Base-by-base conservation (phyloP, 2,113 vertebrate genomes). In the Tylochromis polylepis region DNA sequence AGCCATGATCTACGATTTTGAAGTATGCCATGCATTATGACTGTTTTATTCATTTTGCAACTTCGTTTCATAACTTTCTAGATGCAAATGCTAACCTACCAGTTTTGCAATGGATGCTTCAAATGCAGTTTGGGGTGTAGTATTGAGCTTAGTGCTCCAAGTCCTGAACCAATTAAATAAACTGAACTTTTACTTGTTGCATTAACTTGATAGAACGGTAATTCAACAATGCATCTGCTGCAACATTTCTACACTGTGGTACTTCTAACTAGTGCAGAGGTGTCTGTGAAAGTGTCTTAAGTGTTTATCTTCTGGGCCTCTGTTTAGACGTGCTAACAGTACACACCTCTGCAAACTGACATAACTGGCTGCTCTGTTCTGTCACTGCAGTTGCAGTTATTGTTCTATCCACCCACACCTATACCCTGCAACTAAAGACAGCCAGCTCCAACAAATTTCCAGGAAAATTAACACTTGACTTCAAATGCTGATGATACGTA, bases 261-360 rank as follows among this genome's bases (percentile, higher is more conserved):
- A 11, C 51, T 31, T 27, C 22, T 46, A 72, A 16, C 67, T 46
- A 72, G 22, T 27, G 67, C 41, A 18, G 22, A 46, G 67, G 2
- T 27, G 36, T 46, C 14, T 72, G 65, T 72, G 38, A 46, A 43
- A 43, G 7, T 41, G 14, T 27, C 38, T 81, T 78, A 46, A 27
- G 75, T 22, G 14, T 53, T 22, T 34, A 36, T 46, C 6, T 27
- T 4, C 12, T 49, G 46, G 72, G 36, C 5, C 8, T 70, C 20
- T 90, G 78, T 90, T 84, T 41, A 41, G 46, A 55, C 16, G 22
- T 80, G 80, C 22, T 55, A 10, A 16, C 14, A 77, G 56, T 36
- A 27, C 84, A 87, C 88, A 62, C 72, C 78, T 80, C 60, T 78
- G 7, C 36, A 67, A 83, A 89, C 85, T 43, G 58, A 89, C 58